Base-by-base conservation (phyloP, 2,113 vertebrate species). In the Rhinopithecus roxellana region DNA sequence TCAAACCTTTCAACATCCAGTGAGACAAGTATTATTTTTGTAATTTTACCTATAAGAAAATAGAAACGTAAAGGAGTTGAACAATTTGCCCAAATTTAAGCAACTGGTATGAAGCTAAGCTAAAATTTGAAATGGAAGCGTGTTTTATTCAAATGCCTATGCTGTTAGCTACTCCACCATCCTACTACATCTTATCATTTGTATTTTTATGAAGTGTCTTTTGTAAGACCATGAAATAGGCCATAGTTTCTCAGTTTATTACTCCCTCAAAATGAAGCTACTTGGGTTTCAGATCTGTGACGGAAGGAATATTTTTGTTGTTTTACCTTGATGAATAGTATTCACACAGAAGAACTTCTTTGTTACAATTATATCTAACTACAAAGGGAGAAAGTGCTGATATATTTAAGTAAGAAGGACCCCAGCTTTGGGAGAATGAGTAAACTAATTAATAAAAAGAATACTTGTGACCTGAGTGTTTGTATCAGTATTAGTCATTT, bases 401-500 rank as follows among this genome's bases (percentile, higher is more conserved):
- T 6, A 25, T 55, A 9, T 48, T 67, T 78, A 55, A 81, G 13
- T 69, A 83, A 64, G 18, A 80, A 16, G 40, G 6, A 43, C 50
- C 9, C 77, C 2, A 74, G 3, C 22, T 92, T 64, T 17, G 23
- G 59, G 4, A 59, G 32, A 78, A 18, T 85, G 2, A 61, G 23
- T 92, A 61, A 89, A 69, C 32, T 12, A 92, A 86, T 72, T 20
- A 61, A 59, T 86, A n/a, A 93, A 96, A 87, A 78, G 50, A 90
- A 57, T 70, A 50, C 23, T 81, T 82, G 9, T n/a, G 32, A 82
- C 10, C 38, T 92, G 18, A 25, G n/a, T n/a, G 1, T 23, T 70
- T 48, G 48, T 38, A 30, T n/a, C n/a, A 57, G 12, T 85, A 18
- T 48, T 25, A 61, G 16, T 77, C 30, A 82, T 78, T 89, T 96